Evolutionary conservation across 2,113 vertebrate species (phyloP), one percentile per base, ranked within the genome.

Genomic region (Percopsis transmontana): DNA sequence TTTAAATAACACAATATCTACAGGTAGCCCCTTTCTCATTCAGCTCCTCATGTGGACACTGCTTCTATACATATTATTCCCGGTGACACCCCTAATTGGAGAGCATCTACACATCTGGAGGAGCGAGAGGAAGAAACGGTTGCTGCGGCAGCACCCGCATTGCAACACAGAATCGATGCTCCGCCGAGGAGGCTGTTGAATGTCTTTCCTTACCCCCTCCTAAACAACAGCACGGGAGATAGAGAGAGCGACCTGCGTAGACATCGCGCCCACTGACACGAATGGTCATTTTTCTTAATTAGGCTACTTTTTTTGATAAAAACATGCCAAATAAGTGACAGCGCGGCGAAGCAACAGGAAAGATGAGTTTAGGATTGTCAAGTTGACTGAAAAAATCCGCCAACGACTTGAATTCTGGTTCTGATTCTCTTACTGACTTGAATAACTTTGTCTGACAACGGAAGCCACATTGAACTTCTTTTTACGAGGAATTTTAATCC

Each of bases 151-250:
- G 72, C 66, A 75, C 78, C 89, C 79, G 89, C 88, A 91, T 85
- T 91, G 89, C 88, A 88, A 87, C 88, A 87, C 77, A 40, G 68
- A 62, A 70, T 70, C 80, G 66, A 63, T 64, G 75, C 73, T 64
- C 73, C 47, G 18, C 10, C n/a, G 53, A 57, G 19, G 44, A 53
- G 65, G 68, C 77, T 77, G 79, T 77, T 81, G 86, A 51, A 81
- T 70, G 70, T 51, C 8, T 59, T 3, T 47, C 42, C 18, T 16
- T 14, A 45, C 59, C 33, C 5, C 19, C 16, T 69, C 13, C 72
- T 18, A 51, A 19, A 18, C 15, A 14, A 1, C 20, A 50, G 40
- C 62, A 14, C 27, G 9, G 48, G 19, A 3, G 12, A 50, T 0
- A n/a, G 1, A 33, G 45, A 27, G 45, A 2, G 7, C 5, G 58